Percentiles rank a stretch among this genome's conserved stretches.
These are phyloP conservation scores for Echeneis naucrates DNA, from an alignment of 2,797 vertebrate genomes.

Conservation along the genomic window DNA sequence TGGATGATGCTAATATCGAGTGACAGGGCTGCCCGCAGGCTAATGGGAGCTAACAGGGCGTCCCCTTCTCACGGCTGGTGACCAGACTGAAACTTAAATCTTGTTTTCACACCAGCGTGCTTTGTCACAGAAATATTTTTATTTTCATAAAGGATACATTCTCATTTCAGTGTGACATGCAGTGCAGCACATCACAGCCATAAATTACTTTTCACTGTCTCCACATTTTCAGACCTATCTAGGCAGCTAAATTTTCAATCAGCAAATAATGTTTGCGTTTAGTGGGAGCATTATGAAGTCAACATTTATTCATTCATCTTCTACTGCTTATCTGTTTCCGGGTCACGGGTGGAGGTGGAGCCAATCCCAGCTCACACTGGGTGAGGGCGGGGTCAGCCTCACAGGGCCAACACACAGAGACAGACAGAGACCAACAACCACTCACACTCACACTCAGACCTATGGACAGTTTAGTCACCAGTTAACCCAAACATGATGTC, in stretches of 20 bases:
- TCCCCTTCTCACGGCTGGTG: conserved; percentile 14
- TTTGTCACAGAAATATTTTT: conserved; percentile 3
- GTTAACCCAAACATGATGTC: too few relatives aligned
- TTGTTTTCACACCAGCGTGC: conserved; percentile 7
- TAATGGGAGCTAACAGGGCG: conserved; percentile 28
- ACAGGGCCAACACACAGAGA: too few relatives aligned
- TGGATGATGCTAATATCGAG: conserved; percentile 55
- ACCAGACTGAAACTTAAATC: conserved; percentile 24
- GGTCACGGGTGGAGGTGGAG: too few relatives aligned
- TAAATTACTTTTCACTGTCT: conserved; percentile 10
- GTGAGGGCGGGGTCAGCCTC: too few relatives aligned
- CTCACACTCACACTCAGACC: too few relatives aligned
- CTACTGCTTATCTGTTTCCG: too few relatives aligned
- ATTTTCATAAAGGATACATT: conserved; percentile 10
- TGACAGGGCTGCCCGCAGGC: conserved; percentile 47
- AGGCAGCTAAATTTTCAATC: conserved; percentile 5
- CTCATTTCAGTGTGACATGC: conserved; percentile 17
- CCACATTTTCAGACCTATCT: conserved; percentile 27
- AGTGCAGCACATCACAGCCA: conserved; percentile 14
- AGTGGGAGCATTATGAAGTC: conserved; percentile 38
- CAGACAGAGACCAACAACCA: too few relatives aligned
- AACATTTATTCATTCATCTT: too few relatives aligned
- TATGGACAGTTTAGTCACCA: too few relatives aligned
- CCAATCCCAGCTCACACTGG: too few relatives aligned
- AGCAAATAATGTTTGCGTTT: conserved; percentile 52